Percentiles rank a stretch among this genome's conserved stretches.
phyloP scores from a whole-genome alignment of 1,140 invertebrate genomes.

The Heliconius hermathena region DNA sequence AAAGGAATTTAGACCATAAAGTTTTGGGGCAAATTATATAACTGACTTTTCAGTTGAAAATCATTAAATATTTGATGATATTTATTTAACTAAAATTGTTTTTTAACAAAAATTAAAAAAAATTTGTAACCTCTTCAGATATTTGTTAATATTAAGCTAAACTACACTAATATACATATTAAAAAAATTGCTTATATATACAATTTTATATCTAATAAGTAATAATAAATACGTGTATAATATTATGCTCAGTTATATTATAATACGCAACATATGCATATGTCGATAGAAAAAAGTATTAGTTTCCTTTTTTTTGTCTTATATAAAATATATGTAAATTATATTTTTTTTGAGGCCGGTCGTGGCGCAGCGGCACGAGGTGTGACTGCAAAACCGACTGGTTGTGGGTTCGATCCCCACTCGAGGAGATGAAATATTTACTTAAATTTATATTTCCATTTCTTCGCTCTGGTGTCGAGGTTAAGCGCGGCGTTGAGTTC shows the following conservation, averaged over 20 bases:
- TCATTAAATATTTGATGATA: background rate
- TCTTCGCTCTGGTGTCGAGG: too few relatives aligned
- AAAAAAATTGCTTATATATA: background rate
- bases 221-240: background rate
- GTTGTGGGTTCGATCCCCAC: too few relatives aligned
- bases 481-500: too few relatives aligned
- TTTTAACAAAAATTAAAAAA: too few relatives aligned
- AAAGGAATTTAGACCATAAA: background rate
- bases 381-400: too few relatives aligned
- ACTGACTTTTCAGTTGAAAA: constrained; percentile 4
- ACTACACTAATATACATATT: too few relatives aligned
- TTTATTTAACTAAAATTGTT: too few relatives aligned
- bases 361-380: too few relatives aligned
- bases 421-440: too few relatives aligned
- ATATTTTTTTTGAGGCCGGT: too few relatives aligned
- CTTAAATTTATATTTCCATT: too few relatives aligned
- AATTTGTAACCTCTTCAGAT: background rate
- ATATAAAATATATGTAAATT: background rate
- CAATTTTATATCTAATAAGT: background rate
- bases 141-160: background rate
- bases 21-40: constrained; percentile 1
- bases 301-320: background rate
- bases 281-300: background rate
- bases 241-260: constrained; percentile 5
- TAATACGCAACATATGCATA: background rate